Evolutionary conservation across 2,113 vertebrate genomes (phyloP), one percentile per base, ranked within the genome.

Genomic region (Oncorhynchus mykiss): DNA sequence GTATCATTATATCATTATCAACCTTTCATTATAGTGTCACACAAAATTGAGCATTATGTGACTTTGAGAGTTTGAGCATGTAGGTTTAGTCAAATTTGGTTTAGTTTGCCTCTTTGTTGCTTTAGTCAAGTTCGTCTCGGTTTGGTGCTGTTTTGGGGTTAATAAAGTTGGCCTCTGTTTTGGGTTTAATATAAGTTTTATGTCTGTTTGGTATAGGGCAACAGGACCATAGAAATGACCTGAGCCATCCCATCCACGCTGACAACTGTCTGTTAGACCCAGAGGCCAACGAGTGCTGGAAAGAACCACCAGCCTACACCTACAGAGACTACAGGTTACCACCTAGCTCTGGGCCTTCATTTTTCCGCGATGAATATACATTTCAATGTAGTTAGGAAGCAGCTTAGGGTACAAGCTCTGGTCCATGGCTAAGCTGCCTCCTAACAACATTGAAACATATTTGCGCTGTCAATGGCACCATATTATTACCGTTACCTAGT

Each of bases 181-280:
- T 45, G 39, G 8, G 39, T 5, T 57, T 45, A 57, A 20, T 20
- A 57, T 34, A 22, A n/a, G n/a, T 18, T 45, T 64, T 54, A 45
- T 45, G 2, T 59, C 66, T 51, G 2, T 45, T 65, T 54, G 14
- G 20, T 68, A 67, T 65, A 99, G 98, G 96, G 71, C 97, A 98
- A 73, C 98, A 99, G 82, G 96, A 97, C n/a, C 93, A 94, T 74
- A 96, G 97, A 80, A 97, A 95, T 3, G 98, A 99, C 87, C 93
- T 99, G 71, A 99, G 98, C 78, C 98, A 99, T 78, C 98, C 98
- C 66, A 99, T 99, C 85, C 98, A 99, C 0, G 98, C 97, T 0
- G 98, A 99, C 86, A 99, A 99, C 89, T 99, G 98, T 84, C 93
- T 99, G 24, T 84, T 99, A 85, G 97, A 99, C 81, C 95, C 97